Conservation (phyloP, 2,113 vertebrate species). For the Sciurus niger region DNA sequence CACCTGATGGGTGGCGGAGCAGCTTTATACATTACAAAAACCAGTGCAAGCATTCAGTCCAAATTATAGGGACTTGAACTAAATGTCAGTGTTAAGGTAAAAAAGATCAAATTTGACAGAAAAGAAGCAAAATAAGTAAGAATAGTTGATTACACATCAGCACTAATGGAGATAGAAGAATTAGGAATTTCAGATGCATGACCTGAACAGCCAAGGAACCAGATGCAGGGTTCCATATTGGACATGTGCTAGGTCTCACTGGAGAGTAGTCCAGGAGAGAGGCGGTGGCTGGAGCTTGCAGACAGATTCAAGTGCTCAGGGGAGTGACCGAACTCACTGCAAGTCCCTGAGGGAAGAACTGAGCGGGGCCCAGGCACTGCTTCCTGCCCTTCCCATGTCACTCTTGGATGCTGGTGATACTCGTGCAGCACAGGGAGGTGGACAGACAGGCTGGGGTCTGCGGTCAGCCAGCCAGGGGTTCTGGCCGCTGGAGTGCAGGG, state of each 20-base stretch:
- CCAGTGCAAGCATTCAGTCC: neutral
- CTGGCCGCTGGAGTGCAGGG: neutral
- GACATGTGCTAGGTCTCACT: neutral
- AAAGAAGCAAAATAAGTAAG: neutral
- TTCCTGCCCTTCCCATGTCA: neutral
- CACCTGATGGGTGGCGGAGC: too few species aligned
- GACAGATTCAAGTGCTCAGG: neutral
- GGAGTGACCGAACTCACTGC: too few species aligned
- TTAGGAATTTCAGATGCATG: neutral
- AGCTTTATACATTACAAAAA: too few species aligned
- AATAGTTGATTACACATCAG: neutral
- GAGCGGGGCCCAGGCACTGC: neutral
- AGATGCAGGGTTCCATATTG: too few species aligned
- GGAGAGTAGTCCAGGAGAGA: neutral
- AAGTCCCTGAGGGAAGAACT: neutral
- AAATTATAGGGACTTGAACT: neutral
- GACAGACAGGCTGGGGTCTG: too few species aligned
- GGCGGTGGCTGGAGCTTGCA: neutral
- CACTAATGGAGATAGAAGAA: neutral
- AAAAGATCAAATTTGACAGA: neutral
- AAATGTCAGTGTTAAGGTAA: neutral
- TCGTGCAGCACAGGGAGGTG: too few species aligned
- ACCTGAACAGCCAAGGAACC: neutral
- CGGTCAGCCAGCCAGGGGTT: neutral
- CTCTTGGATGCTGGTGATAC: rapidly evolving